Evolutionary conservation across 2,113 vertebrate species (phyloP).

Genomic region (Sus scrofa): DNA sequence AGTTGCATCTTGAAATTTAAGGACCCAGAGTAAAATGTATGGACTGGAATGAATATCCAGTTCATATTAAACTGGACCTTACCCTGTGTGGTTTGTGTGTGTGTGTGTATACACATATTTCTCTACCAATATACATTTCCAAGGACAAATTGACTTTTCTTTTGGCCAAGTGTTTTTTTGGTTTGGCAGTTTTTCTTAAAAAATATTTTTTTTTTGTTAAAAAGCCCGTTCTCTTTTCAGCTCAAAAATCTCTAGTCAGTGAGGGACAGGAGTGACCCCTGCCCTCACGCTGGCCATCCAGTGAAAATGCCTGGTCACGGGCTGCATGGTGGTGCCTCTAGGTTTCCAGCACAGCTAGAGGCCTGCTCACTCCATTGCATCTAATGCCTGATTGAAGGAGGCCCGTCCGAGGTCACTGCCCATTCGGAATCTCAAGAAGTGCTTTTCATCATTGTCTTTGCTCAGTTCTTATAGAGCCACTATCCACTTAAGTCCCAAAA

Average conservation of each 20-base stretch:
- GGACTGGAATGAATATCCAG: neutral
- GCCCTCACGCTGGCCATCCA: rapidly evolving
- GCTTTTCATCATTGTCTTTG: neutral
- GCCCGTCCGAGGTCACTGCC: neutral
- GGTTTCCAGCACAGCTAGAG: rapidly evolving
- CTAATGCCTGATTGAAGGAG: neutral
- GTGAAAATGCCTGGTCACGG: too few relatives aligned
- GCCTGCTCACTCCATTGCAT: rapidly evolving
- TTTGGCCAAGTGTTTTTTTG: neutral
- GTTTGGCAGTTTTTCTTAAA: neutral
- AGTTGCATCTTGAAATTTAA: neutral
- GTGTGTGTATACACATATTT: too few relatives aligned
- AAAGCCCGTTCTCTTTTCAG: neutral
- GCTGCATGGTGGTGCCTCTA: rapidly evolving
- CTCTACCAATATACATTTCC: neutral
- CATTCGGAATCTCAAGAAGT: neutral
- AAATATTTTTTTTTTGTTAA: neutral
- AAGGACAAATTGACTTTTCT: neutral
- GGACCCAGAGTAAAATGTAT: neutral
- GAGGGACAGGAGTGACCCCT: neutral
- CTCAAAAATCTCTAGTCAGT: neutral
- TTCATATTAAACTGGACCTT: neutral
- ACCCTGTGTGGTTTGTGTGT: too few relatives aligned
- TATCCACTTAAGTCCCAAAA: neutral
- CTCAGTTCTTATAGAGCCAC: neutral